Evolutionary conservation across 2,888 invertebrate species (phyloP).

Genomic region (Mythimna albipuncta): DNA sequence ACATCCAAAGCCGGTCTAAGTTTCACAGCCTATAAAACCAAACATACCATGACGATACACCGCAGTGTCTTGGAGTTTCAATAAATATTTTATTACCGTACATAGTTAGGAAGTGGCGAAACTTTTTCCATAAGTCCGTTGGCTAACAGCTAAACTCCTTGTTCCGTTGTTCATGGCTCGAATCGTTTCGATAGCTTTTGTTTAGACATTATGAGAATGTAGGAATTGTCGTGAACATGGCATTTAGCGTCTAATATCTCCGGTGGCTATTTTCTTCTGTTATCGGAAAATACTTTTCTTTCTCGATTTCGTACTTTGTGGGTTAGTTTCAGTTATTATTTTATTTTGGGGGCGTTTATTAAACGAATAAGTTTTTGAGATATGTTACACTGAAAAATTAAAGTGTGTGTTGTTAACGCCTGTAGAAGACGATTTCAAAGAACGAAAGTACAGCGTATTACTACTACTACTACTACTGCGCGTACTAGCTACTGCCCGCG

Average conservation of each 20-base stretch:
- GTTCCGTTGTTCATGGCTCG: constrained; percentile 73
- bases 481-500: too few relatives aligned
- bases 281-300: constrained; percentile 75
- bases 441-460: not conserved
- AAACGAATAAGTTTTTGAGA: not conserved
- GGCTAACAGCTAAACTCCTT: constrained; percentile 75
- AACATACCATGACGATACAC: constrained; percentile 44
- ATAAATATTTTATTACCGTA: constrained; percentile 61
- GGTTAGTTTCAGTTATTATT: constrained; percentile 53
- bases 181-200: constrained; percentile 79
- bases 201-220: constrained; percentile 83
- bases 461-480: too few relatives aligned
- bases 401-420: not conserved
- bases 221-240: constrained; percentile 79
- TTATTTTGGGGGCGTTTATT: constrained; percentile 6
- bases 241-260: constrained; percentile 75
- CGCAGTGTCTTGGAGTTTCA: constrained; percentile 49
- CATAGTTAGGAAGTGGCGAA: constrained; percentile 65
- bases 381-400: not conserved
- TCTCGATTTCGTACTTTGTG: constrained; percentile 54
- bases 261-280: constrained; percentile 68
- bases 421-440: not conserved
- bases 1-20: not conserved
- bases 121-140: constrained; percentile 80
- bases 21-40: constrained; percentile 16